Base-by-base conservation (phyloP, 2,888 invertebrate species). In the Oxystoma pomonae region DNA sequence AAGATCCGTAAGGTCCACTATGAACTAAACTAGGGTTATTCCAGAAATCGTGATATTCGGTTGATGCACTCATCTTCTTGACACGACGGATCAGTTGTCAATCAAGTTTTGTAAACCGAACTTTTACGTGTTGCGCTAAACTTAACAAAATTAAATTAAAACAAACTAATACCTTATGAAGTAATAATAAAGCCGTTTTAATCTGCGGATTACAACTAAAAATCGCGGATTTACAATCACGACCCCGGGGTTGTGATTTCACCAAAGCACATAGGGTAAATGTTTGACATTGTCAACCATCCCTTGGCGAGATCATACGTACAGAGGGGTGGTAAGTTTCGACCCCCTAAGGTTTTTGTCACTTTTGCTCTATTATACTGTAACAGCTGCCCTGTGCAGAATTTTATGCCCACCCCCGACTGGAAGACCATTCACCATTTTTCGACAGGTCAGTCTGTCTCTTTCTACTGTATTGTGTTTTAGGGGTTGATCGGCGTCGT, bases 211-310 rank as follows among this genome's bases (percentile, higher is more conserved):
- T 35, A 35, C 35, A 35, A 3, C 5, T 35, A 53, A 53, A 53
- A 53, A n/a, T 16, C 19, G 53, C 53, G 53, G 19, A 53, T 53
- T 16, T 53, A 19, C 16, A n/a, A n/a, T n/a, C n/a, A n/a, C n/a
- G n/a, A n/a, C n/a, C n/a, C 19, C 5, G 17, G 53, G 17, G 53
- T 53, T 17, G 17, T 53, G 72, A 73, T 75, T 75, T 74, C 76
- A 74, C 75, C 75, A 75, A 72, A 77, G 76, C 78, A 78, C 78
- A 77, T 75, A 74, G 70, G 74, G 74, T 79, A 78, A 79, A 79
- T 79, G 79, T 76, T 77, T 73, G 76, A 79, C 78, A 80, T 76
- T 80, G 80, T 80, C 78, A 78, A 78, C 77, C 77, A 75, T 77
- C 75, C 76, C 75, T 76, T 58, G 50, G 35, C 75, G 74, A 75